These are phyloP conservation scores for Colius striatus DNA, from an alignment of 2,113 vertebrate species.

Conservation along the genomic window DNA sequence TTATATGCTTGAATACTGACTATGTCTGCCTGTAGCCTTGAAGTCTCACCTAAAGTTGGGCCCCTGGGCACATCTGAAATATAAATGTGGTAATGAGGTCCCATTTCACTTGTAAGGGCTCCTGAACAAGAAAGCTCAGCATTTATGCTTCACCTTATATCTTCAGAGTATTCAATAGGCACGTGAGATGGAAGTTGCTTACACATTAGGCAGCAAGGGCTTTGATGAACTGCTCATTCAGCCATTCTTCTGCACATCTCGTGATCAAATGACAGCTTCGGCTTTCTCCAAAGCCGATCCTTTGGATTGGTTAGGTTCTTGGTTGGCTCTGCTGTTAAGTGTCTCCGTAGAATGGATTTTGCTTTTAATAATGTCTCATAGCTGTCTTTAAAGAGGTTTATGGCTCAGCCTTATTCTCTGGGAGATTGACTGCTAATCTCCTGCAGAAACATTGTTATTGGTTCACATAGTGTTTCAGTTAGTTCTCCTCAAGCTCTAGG, in stretches of 20 bases:
- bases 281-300: not conserved
- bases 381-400: conserved; percentile 24
- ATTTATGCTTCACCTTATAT: not conserved
- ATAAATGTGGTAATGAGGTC: not conserved
- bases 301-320: not conserved
- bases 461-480: conserved; percentile 10
- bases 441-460: not conserved
- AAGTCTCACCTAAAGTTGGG: not conserved
- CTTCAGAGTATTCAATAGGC: not conserved
- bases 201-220: not conserved
- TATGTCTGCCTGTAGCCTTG: not conserved
- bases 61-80: not conserved
- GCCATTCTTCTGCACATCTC: not conserved
- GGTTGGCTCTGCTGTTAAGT: not conserved
- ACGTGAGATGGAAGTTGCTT: not conserved
- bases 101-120: not conserved
- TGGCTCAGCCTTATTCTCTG: conserved; percentile 2
- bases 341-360: not conserved
- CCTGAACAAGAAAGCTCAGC: not conserved
- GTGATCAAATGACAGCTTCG: not conserved
- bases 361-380: conserved; percentile 14
- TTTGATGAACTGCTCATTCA: conserved; percentile 16
- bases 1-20: not conserved
- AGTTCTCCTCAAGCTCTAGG: conserved; percentile 5
- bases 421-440: conserved; percentile 12